Evolutionary conservation across 2,888 invertebrate genomes (phyloP).

Genomic region (Octodonta nipae): DNA sequence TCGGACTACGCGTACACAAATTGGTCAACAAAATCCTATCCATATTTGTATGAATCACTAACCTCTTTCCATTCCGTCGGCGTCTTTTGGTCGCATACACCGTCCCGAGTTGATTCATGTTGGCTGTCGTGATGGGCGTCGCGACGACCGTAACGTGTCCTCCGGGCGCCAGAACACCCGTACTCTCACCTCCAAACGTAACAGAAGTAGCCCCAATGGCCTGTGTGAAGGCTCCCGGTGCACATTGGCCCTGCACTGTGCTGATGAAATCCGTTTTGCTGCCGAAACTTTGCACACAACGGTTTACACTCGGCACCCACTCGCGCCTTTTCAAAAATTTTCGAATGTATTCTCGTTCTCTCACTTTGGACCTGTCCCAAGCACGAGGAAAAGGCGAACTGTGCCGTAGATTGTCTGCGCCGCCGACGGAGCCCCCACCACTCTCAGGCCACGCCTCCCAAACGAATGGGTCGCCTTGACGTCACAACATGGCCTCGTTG

Average conservation of each 20-base stretch:
- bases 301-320: neutral
- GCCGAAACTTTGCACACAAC: slow-evolving; percentile 3
- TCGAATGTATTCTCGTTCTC: neutral
- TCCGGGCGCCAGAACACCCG: slow-evolving; percentile 23
- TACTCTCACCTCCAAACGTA: slow-evolving; percentile 29
- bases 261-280: slow-evolving; percentile 32
- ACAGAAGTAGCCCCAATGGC: slow-evolving; percentile 23
- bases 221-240: slow-evolving; percentile 23
- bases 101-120: slow-evolving; percentile 82
- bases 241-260: slow-evolving; percentile 32
- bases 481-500: slow-evolving; percentile 32
- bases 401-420: slow-evolving; percentile 9
- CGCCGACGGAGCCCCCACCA: slow-evolving; percentile 14
- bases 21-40: too few species aligned
- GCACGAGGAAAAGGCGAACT: neutral
- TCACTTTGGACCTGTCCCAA: neutral
- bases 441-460: slow-evolving; percentile 12
- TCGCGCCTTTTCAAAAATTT: neutral
- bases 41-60: slow-evolving; percentile 12
- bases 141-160: slow-evolving; percentile 20
- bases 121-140: slow-evolving; percentile 23
- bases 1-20: too few species aligned
- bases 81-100: slow-evolving; percentile 94
- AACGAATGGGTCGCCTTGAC: slow-evolving; percentile 22
- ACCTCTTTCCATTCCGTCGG: slow-evolving; percentile 93